phyloP scores from a whole-genome alignment of 2,797 vertebrate species.

The Tragelaphus oryx region DNA sequence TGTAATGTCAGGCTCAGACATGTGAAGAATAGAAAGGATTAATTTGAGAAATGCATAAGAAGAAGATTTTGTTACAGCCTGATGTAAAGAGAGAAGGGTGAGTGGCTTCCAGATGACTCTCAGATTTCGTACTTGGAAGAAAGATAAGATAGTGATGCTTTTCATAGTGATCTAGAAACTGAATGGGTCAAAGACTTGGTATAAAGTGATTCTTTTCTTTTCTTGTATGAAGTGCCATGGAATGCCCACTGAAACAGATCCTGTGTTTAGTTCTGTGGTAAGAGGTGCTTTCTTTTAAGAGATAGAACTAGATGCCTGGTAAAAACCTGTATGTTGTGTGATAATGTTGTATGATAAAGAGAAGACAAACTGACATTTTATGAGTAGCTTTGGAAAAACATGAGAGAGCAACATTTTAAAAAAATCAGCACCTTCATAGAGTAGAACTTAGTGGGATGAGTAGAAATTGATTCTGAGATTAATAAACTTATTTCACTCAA shows the following conservation, averaged over 20 bases:
- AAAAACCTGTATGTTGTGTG: neutral
- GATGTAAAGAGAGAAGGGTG: slow-evolving; percentile 48
- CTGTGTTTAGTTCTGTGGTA: neutral
- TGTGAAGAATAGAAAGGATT: slow-evolving; percentile 5
- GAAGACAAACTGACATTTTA: slow-evolving; percentile 1
- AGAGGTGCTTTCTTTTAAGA: slow-evolving; percentile 26
- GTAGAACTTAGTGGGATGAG: neutral
- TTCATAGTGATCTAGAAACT: neutral
- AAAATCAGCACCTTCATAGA: neutral
- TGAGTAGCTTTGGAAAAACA: neutral
- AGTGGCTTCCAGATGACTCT: slow-evolving; percentile 28
- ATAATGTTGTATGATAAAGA: neutral
- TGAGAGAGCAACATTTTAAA: neutral
- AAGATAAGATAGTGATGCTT: slow-evolving; percentile 3
- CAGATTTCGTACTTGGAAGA: slow-evolving; percentile 45
- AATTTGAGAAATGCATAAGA: slow-evolving; percentile 39
- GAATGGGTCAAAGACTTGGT: neutral
- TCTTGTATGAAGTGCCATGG: neutral
- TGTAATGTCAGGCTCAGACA: neutral
- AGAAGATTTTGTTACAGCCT: slow-evolving; percentile 50
- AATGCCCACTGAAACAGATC: neutral
- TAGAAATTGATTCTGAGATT: slow-evolving; percentile 20
- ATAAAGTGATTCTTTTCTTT: neutral
- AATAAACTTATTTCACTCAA: slow-evolving; percentile 12
- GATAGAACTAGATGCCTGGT: neutral